Evolutionary conservation across 35 echinoderm and acorn worm genomes (phyloP).

Genomic region (Acanthaster planci): DNA sequence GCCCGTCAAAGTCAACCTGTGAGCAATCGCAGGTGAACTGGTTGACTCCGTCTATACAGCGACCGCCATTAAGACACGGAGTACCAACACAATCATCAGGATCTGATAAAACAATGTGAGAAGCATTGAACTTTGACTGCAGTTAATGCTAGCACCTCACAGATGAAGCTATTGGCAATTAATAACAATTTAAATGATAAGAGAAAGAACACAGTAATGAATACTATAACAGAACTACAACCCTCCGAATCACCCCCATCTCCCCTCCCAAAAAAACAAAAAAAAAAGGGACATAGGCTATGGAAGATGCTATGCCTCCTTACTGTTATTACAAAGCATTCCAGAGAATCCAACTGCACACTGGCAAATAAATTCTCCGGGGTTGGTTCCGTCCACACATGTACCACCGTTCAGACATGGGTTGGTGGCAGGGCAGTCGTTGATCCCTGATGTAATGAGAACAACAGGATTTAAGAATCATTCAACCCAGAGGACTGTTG

Average conservation of each 20-base stretch:
- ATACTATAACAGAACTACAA: too few species aligned
- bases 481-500: too few species aligned
- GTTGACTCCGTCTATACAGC: slow-evolving; percentile 67
- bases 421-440: not conserved
- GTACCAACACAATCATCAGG: slow-evolving; percentile 53
- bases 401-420: slow-evolving; percentile 47
- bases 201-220: too few species aligned
- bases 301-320: not conserved
- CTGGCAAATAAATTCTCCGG: not conserved
- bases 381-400: slow-evolving; percentile 22
- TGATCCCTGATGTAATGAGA: not conserved
- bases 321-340: not conserved
- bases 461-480: too few species aligned
- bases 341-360: slow-evolving; percentile 3
- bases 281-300: too few species aligned
- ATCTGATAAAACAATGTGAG: slow-evolving; percentile 19
- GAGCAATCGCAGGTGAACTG: slow-evolving; percentile 56
- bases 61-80: slow-evolving; percentile 68
- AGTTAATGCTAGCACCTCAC: too few species aligned
- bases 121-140: too few species aligned
- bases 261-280: too few species aligned
- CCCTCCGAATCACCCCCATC: too few species aligned
- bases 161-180: too few species aligned
- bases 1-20: not conserved
- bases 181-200: too few species aligned